Conservation (phyloP, 2,888 invertebrate genomes). For the Camptogramma bilineatum region DNA sequence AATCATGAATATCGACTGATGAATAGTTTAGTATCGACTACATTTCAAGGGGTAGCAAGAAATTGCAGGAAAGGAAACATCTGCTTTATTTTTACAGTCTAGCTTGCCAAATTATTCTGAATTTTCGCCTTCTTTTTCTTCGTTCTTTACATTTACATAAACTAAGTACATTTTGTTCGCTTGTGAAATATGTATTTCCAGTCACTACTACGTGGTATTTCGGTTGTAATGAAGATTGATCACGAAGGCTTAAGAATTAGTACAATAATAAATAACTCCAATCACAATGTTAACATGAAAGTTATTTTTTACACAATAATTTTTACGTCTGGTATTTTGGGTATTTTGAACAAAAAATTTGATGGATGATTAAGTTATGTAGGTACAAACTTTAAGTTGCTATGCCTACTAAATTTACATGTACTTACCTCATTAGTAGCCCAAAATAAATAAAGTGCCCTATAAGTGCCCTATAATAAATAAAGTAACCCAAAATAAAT, state of each 20-base stretch:
- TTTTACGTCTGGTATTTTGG: no score
- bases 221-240: slow-evolving; percentile 5
- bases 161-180: background rate
- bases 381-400: no score
- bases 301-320: background rate
- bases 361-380: no score
- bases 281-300: slow-evolving; percentile 1
- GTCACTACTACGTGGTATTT: background rate
- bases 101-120: background rate
- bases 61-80: slow-evolving; percentile 17
- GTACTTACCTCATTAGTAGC: no score
- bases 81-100: slow-evolving; percentile 20
- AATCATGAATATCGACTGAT: slow-evolving; percentile 44
- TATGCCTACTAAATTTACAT: no score
- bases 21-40: slow-evolving; percentile 44
- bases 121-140: background rate
- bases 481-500: no score
- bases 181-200: background rate
- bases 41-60: slow-evolving; percentile 23
- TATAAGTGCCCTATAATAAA: no score
- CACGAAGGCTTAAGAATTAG: background rate
- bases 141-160: background rate
- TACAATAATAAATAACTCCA: background rate
- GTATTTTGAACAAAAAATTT: no score
- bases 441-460: no score